Evolutionary conservation across 2,113 vertebrate species (phyloP).

Genomic region (Mesembrinibis cayennensis): DNA sequence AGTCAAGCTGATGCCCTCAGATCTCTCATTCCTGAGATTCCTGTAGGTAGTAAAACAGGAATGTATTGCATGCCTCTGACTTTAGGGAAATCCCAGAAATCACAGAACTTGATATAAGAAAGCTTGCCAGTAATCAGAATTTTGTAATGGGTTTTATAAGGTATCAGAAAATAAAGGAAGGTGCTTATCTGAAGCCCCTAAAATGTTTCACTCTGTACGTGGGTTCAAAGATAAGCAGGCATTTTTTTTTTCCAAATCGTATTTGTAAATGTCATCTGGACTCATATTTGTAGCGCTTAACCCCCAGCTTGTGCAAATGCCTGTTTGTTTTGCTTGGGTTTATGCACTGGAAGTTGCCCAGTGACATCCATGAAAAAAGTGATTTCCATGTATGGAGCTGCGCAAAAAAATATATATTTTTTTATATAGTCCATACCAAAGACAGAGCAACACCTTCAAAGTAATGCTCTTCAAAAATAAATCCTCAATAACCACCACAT

Average conservation of each 20-base stretch:
- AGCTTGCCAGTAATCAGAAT: background rate
- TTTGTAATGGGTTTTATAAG: background rate
- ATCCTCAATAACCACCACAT: background rate
- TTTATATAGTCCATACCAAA: background rate
- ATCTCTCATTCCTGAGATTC: slow-evolving; percentile 20
- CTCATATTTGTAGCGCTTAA: background rate
- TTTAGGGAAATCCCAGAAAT: background rate
- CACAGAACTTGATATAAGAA: background rate
- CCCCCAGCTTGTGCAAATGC: background rate
- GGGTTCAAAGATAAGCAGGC: background rate
- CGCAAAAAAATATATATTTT: background rate
- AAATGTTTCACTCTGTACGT: background rate
- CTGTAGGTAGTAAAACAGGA: background rate
- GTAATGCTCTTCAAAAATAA: background rate
- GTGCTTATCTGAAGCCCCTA: background rate
- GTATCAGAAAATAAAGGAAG: background rate
- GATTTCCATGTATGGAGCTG: background rate
- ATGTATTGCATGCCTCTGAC: background rate
- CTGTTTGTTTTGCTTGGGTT: background rate
- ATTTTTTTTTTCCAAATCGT: background rate
- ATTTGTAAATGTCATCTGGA: background rate
- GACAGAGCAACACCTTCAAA: background rate
- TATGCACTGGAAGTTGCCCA: background rate
- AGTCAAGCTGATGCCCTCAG: background rate
- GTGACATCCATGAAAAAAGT: background rate